Conservation (phyloP, 2,888 invertebrate species). For the Pomacea canaliculata region DNA sequence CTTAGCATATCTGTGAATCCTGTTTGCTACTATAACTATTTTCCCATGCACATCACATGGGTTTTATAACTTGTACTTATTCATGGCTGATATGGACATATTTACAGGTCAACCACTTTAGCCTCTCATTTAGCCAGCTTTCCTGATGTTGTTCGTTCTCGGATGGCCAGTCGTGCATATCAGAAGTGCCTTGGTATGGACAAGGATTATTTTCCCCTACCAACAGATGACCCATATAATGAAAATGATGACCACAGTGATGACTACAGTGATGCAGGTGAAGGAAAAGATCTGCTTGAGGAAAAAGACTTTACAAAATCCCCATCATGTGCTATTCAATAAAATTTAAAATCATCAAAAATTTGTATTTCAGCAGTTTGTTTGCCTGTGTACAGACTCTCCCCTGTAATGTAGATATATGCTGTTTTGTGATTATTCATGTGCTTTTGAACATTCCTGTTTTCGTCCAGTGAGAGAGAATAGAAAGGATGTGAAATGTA, state of each 20-base stretch:
- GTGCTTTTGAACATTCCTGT: no score
- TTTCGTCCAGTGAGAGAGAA: no score
- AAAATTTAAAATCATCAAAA: not conserved
- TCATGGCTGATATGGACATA: no score
- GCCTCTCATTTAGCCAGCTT: slow-evolving; percentile 39
- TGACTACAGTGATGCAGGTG: slow-evolving; percentile 34
- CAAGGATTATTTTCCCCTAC: slow-evolving; percentile 37
- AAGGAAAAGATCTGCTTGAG: slow-evolving; percentile 36
- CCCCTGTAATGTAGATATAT: no score
- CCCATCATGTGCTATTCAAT: slow-evolving; percentile 37
- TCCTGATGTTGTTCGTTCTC: slow-evolving; percentile 34
- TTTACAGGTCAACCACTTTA: slow-evolving; percentile 17
- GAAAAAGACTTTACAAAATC: slow-evolving; percentile 40
- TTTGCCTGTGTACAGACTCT: no score
- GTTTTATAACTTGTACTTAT: no score
- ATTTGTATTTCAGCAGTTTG: no score
- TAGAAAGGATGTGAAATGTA: no score
- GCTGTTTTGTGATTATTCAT: no score
- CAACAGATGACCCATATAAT: slow-evolving; percentile 33
- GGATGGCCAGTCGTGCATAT: slow-evolving; percentile 31
- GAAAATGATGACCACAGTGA: slow-evolving; percentile 35
- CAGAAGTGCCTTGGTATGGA: slow-evolving; percentile 29
- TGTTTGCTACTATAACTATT: no score
- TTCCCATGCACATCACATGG: no score
- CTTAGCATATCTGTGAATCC: no score